phyloP scores from a whole-genome alignment of 1,140 invertebrate genomes.

The Helicoverpa armigera region DNA sequence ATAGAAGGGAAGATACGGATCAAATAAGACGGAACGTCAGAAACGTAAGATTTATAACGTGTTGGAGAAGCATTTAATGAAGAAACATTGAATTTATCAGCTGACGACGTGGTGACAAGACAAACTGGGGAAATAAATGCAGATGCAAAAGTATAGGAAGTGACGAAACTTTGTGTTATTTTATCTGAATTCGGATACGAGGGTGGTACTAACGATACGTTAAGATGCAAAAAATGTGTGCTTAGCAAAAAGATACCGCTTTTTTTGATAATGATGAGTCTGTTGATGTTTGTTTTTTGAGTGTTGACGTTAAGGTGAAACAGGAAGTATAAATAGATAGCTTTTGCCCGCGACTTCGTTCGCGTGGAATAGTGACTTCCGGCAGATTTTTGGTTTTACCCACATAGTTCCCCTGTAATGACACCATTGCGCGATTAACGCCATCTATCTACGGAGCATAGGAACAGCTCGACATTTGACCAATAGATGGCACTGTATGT shows the following conservation, averaged over 20 bases:
- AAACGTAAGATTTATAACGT: conserved; percentile 53
- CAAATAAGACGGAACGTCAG: conserved; percentile 42
- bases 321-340: no score
- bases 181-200: background rate
- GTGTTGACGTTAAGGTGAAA: background rate
- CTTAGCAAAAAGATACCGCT: background rate
- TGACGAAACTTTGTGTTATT: background rate
- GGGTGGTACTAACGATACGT: background rate
- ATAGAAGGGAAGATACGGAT: conserved; percentile 47
- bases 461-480: no score
- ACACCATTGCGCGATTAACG: no score
- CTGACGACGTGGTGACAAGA: conserved; percentile 45
- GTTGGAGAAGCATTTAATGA: conserved; percentile 41
- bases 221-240: conserved; percentile 1
- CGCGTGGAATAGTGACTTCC: no score
- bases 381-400: no score
- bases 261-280: background rate
- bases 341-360: no score
- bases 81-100: conserved; percentile 52
- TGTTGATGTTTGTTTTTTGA: background rate
- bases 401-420: no score
- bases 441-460: no score
- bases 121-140: conserved; percentile 47
- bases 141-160: conserved; percentile 37
- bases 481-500: no score